phyloP scores from a whole-genome alignment of 2,888 invertebrate genomes.

The Masnerella sp. region DNA sequence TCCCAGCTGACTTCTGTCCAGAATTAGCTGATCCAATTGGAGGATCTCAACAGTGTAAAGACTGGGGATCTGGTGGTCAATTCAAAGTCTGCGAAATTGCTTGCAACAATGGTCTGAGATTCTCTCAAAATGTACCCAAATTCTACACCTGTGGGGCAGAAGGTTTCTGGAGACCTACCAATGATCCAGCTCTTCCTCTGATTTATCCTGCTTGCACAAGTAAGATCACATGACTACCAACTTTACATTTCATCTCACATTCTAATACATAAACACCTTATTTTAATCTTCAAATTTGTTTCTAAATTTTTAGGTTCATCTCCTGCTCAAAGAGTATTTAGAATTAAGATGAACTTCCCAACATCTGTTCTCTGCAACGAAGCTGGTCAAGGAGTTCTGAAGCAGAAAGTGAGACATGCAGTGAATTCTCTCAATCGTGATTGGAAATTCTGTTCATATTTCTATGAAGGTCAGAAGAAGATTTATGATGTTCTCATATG shows the following conservation, averaged over 20 bases:
- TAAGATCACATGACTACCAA: conserved; percentile 80
- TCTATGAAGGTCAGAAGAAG: conserved; percentile 88
- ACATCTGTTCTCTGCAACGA: conserved; percentile 97
- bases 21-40: conserved; percentile 92
- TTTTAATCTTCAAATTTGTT: neutral
- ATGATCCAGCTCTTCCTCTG: conserved; percentile 87
- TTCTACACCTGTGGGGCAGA: conserved; percentile 99
- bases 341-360: conserved; percentile 95
- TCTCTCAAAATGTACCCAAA: conserved; percentile 95
- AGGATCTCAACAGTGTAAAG: conserved; percentile 93
- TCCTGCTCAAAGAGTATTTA: conserved; percentile 96
- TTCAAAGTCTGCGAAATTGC: conserved; percentile 96
- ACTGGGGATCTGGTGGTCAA: conserved; percentile 97
- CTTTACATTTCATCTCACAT: too few species aligned
- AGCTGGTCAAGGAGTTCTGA: conserved; percentile 94
- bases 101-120: conserved; percentile 90
- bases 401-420: conserved; percentile 92
- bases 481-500: too few species aligned
- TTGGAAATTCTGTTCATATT: conserved; percentile 97
- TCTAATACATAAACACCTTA: neutral
- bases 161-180: conserved; percentile 97
- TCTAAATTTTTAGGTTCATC: conserved; percentile 82
- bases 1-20: conserved; percentile 93
- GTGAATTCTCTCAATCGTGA: conserved; percentile 94
- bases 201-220: conserved; percentile 95